Evolutionary conservation across 2,888 invertebrate genomes (phyloP), one percentile per base, ranked within the genome.

Genomic region (Theretra japonica): DNA sequence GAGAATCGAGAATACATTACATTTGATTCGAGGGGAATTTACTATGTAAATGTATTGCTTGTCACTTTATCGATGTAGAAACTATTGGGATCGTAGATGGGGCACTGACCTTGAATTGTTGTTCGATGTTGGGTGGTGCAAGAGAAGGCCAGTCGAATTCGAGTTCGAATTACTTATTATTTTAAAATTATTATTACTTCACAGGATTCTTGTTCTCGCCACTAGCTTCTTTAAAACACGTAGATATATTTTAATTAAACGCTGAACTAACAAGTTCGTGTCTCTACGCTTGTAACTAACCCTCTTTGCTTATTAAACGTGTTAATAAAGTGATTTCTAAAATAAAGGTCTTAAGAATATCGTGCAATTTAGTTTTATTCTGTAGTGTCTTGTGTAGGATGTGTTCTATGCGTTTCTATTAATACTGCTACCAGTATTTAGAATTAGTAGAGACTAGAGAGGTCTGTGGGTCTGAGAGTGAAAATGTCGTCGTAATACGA

Each of bases 1-100:
- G 65, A 11, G 65, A 65, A 65, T 65, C 23, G 65, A 21, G 76
- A 79, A 82, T 77, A 75, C 76, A 74, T 80, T 81, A 74, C 68
- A 76, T 74, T 53, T 68, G 68, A 77, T 76, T 79, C 72, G 75
- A 75, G 79, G 77, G 8, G 70, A 72, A 72, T 72, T 69, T 72
- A 76, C 70, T 70, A 30, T 23, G 25, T 60, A 17, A 23, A 59
- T 23, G 48, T 8, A 41, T 70, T 60, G 59, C 41, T 50, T 68
- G 48, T 41, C 50, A 68, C 19, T 19, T 65, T 65, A 15, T 8
- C 5, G 53, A 53, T 17, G 17, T 53, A n/a, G 53, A n/a, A n/a
- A 53, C n/a, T n/a, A n/a, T 53, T 53, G 53, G n/a, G 53, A 19
- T n/a, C 1, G 53, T 53, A n/a, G 53, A 15, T 3, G 53, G 6